phyloP scores from a whole-genome alignment of 1,140 invertebrate species.

The Antheraea pernyi region DNA sequence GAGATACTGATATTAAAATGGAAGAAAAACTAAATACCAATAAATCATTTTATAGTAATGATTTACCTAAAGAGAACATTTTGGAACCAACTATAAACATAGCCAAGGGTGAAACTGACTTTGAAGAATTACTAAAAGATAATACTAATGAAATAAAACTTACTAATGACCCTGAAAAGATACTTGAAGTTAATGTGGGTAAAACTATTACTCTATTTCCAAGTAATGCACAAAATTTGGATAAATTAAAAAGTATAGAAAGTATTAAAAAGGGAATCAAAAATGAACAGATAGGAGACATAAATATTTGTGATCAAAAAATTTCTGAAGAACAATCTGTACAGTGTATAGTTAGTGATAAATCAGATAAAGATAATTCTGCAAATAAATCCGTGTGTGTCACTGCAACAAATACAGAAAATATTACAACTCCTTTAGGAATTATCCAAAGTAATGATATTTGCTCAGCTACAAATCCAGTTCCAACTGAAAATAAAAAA shows the following conservation, averaged over 20 bases:
- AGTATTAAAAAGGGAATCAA: constrained; percentile 18
- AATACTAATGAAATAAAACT: constrained; percentile 76
- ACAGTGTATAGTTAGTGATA: neutral
- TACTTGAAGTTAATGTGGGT: constrained; percentile 64
- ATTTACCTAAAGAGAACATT: neutral
- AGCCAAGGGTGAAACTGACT: constrained; percentile 74
- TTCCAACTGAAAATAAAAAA: neutral
- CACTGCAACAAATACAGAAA: neutral
- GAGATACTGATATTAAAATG: neutral
- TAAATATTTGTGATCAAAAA: constrained; percentile 7
- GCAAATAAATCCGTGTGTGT: neutral
- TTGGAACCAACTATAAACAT: constrained; percentile 18
- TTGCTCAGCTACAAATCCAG: neutral
- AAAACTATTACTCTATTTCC: constrained; percentile 53
- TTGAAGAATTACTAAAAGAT: constrained; percentile 76
- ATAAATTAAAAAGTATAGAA: constrained; percentile 19
- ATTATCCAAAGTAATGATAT: neutral
- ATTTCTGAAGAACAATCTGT: neutral
- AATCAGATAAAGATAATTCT: neutral
- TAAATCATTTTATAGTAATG: neutral
- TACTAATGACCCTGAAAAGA: constrained; percentile 62
- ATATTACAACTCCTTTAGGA: neutral
- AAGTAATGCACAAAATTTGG: constrained; percentile 14
- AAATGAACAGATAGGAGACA: neutral
- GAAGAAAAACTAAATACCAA: neutral